A percentile compares a stretch with the other conserved stretches of the same genome.
Conservation (phyloP, 35 echinoderm and acorn worm genomes). For the Chiridota heheva region DNA sequence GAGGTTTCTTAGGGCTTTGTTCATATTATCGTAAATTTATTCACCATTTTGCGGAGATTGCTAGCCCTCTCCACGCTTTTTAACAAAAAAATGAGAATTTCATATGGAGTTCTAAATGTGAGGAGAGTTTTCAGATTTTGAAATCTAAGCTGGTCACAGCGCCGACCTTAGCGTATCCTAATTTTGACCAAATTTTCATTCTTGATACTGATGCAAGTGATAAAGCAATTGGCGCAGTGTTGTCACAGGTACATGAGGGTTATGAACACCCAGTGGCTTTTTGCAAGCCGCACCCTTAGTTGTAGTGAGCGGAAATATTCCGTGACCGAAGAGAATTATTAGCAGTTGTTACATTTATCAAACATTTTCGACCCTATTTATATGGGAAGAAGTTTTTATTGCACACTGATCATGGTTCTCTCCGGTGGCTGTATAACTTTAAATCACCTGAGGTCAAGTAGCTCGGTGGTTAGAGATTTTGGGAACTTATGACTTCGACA, state of each 20-base stretch:
- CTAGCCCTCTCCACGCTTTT: too few species aligned
- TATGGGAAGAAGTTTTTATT: slow-evolving; percentile 43
- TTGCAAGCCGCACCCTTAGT: too few species aligned
- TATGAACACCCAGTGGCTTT: slow-evolving; percentile 15
- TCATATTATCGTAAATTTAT: slow-evolving; percentile 65
- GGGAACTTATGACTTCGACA: slow-evolving; percentile 28
- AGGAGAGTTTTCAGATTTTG: slow-evolving; percentile 17
- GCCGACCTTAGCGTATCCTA: slow-evolving; percentile 31
- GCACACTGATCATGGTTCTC: slow-evolving; percentile 43
- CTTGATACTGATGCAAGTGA: slow-evolving; percentile 42
- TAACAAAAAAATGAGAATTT: too few species aligned
- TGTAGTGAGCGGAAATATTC: slow-evolving; percentile 37
- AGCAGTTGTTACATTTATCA: slow-evolving; percentile 31
- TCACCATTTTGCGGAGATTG: slow-evolving; percentile 35
- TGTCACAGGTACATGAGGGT: slow-evolving; percentile 23
- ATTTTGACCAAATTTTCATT: slow-evolving; percentile 20
- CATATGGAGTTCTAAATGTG: too few species aligned
- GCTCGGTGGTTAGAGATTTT: slow-evolving; percentile 50
- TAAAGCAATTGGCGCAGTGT: slow-evolving; percentile 17
- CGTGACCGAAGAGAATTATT: slow-evolving; percentile 47
- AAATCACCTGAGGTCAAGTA: slow-evolving; percentile 39
- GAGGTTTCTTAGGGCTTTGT: slow-evolving; percentile 48
- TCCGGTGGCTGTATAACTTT: slow-evolving; percentile 44
- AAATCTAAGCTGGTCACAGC: slow-evolving; percentile 20
- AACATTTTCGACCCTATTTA: slow-evolving; percentile 22